Percentiles rank a stretch among this genome's conserved stretches.
Conservation (phyloP, 1,140 invertebrate genomes). For the Papilio polyxenes region DNA sequence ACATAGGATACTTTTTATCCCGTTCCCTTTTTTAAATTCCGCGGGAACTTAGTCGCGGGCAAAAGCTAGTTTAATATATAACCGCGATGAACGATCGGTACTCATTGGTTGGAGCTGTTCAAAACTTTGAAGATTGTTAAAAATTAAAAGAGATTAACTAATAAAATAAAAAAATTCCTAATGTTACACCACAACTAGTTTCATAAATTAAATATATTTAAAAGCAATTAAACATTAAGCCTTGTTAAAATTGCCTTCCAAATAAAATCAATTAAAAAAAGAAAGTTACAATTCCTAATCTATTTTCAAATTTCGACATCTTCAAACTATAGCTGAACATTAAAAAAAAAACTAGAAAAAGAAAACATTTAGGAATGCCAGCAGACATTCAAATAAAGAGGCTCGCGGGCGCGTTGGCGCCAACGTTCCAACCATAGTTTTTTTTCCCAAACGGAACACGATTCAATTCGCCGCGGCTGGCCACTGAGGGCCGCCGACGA, state of each 20-base stretch:
- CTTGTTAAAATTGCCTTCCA: neutral
- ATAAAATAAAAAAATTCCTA: neutral
- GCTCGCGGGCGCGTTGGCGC: conserved; percentile 71
- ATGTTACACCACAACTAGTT: neutral
- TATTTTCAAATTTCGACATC: conserved; percentile 32
- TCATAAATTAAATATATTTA: neutral
- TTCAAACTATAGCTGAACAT: conserved; percentile 32
- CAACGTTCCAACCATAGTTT: conserved; percentile 63
- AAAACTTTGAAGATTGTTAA: neutral
- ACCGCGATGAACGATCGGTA: neutral
- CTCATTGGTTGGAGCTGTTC: neutral
- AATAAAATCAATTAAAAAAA: conserved; percentile 9
- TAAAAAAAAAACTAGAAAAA: conserved; percentile 22
- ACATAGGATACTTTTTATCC: no score
- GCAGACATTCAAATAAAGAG: conserved; percentile 54
- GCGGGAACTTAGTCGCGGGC: no score
- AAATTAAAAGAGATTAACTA: neutral
- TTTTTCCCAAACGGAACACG: conserved; percentile 63
- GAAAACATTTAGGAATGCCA: conserved; percentile 30
- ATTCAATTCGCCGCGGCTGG: conserved; percentile 64
- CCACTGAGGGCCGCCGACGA: conserved; percentile 52
- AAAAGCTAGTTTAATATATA: no score
- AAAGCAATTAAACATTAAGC: neutral
- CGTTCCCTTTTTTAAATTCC: no score
- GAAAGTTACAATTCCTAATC: conserved; percentile 7